A percentile compares a stretch with the other conserved stretches of the same genome.
Conservation (phyloP, 2,113 vertebrate genomes). For the Syngnathus typhle region DNA sequence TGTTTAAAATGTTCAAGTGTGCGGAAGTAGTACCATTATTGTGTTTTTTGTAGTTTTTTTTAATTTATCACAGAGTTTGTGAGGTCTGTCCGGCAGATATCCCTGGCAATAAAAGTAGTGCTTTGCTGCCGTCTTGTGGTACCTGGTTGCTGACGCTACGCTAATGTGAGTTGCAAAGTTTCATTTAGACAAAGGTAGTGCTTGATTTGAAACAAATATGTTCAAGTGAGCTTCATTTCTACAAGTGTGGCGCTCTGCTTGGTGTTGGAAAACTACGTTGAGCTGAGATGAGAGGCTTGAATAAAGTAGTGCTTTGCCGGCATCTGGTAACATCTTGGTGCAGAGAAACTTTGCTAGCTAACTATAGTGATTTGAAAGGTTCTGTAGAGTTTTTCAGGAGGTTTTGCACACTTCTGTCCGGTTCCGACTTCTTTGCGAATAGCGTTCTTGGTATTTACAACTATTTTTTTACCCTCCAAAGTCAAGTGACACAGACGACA, state of each 20-base stretch:
- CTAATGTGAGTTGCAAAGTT: not conserved
- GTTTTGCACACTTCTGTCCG: not conserved
- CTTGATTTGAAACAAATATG: not conserved
- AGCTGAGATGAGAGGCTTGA: not conserved
- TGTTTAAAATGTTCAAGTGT: not conserved
- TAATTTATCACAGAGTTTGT: not conserved
- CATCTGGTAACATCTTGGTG: not conserved
- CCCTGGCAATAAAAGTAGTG: too few species aligned
- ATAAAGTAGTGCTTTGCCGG: not conserved
- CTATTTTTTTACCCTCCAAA: slow-evolving; percentile 1
- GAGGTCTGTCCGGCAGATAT: not conserved
- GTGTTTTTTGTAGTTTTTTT: not conserved
- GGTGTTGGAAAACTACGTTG: too few species aligned
- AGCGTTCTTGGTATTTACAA: slow-evolving; percentile 39
- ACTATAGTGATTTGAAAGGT: too few species aligned
- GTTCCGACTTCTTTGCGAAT: not conserved
- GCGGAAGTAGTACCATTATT: too few species aligned
- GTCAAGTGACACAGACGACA: slow-evolving; percentile 34
- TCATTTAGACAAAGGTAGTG: not conserved
- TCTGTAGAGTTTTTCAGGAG: not conserved
- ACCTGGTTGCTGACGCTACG: not conserved
- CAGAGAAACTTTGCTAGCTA: too few species aligned
- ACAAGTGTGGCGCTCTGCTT: too few species aligned
- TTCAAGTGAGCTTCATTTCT: not conserved
- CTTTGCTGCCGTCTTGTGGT: not conserved